Evolutionary conservation across 2,888 invertebrate species (phyloP).

Genomic region (Brassicogethes aeneus): DNA sequence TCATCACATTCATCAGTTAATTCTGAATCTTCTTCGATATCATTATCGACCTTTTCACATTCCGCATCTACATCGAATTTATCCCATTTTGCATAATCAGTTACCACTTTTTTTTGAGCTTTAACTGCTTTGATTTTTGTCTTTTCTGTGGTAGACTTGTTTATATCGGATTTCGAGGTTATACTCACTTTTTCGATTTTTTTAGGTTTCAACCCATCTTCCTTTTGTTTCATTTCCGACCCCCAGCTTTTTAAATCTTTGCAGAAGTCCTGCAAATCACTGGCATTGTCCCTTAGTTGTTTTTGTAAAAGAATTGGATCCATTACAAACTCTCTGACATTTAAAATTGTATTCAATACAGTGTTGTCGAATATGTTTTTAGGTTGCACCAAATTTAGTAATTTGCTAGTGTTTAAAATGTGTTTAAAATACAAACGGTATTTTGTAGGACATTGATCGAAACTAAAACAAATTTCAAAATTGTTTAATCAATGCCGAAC

Average conservation of each 20-base stretch:
- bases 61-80: conserved; percentile 69
- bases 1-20: conserved; percentile 47
- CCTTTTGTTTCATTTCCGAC: conserved; percentile 63
- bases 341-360: background rate
- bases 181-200: conserved; percentile 7
- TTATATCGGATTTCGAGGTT: conserved; percentile 6
- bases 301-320: conserved; percentile 59
- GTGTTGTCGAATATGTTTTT: too few species aligned
- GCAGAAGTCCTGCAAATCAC: conserved; percentile 59
- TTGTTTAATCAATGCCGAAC: too few species aligned
- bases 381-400: too few species aligned
- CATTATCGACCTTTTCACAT: conserved; percentile 53
- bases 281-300: conserved; percentile 62
- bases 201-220: conserved; percentile 35
- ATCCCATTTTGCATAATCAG: conserved; percentile 68
- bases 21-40: conserved; percentile 41
- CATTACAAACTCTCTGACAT: conserved; percentile 38
- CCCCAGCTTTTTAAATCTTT: conserved; percentile 66
- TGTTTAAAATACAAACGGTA: too few species aligned
- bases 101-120: conserved; percentile 19
- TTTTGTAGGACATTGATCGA: too few species aligned
- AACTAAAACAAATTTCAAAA: too few species aligned
- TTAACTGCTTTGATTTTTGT: background rate
- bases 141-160: background rate
- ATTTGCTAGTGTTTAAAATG: too few species aligned